Evolutionary conservation across 2,888 invertebrate genomes (phyloP).

Genomic region (Norana najaformis): DNA sequence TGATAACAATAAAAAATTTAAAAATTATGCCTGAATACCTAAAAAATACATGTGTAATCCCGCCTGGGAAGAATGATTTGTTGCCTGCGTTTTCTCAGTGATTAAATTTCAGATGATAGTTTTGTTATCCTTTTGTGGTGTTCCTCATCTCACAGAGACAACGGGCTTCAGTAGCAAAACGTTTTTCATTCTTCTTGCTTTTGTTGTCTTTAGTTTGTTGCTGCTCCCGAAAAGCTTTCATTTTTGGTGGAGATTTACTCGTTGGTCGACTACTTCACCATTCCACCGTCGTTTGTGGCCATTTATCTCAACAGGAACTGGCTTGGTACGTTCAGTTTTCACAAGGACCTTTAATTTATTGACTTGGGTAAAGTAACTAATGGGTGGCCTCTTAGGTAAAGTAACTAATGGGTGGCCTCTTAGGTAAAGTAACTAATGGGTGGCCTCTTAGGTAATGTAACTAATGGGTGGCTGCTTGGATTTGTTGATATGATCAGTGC

Average conservation of each 20-base stretch:
- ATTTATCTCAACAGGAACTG: slow-evolving; percentile 99
- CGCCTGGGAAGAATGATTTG: too few relatives aligned
- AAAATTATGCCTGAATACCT: too few relatives aligned
- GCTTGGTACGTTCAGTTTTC: slow-evolving; percentile 84
- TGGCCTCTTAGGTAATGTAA: too few relatives aligned
- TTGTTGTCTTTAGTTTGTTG: slow-evolving; percentile 85
- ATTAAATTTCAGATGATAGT: slow-evolving; percentile 66
- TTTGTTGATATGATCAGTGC: neutral
- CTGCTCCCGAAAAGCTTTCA: slow-evolving; percentile 99
- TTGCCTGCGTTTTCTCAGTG: too few relatives aligned
- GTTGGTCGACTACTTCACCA: slow-evolving; percentile 99
- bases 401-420: too few relatives aligned
- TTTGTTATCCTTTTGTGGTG: too few relatives aligned
- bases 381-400: too few relatives aligned
- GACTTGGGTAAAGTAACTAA: neutral
- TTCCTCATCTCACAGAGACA: too few relatives aligned
- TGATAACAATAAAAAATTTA: too few relatives aligned
- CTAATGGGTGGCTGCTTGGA: neutral
- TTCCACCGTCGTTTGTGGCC: slow-evolving; percentile 99
- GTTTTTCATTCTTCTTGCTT: neutral
- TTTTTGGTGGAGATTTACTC: slow-evolving; percentile 99
- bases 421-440: too few relatives aligned
- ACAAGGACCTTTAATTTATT: neutral
- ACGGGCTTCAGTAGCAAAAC: neutral
- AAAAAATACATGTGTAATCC: too few relatives aligned